Base-by-base conservation (phyloP, 2,888 invertebrate species). In the Tachystola acroxantha region DNA sequence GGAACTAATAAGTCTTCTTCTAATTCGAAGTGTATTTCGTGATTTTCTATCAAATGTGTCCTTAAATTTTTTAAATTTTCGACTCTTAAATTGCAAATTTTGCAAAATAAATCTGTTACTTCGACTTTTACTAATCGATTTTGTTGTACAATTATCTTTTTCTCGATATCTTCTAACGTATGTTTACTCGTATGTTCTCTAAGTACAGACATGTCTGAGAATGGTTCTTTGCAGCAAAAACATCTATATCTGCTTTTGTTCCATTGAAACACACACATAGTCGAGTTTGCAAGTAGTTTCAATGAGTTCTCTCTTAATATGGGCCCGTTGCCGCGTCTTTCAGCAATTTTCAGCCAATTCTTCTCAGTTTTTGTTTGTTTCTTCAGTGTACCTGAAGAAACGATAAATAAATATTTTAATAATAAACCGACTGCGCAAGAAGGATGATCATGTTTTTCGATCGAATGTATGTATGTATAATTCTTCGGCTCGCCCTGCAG, bases 281-380 rank as follows among this genome's bases (percentile, higher is more conserved):
- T 79, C 0, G 82, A 82, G 39, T 79, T 70, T 0, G 59, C 62
- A 0, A 86, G 53, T 0, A 86, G 91, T 65, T 93, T 93, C 1
- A 85, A 37, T 0, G 85, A 75, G 42, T 77, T 79, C 10, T 75
- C 68, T 11, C 84, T 43, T 0, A 80, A 39, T 9, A 76, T 46
- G 0, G 73, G 71, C 0, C 69, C 75, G 12, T 53, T 56, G 9
- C 77, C 75, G 0, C 84, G 71, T 0, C 66, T 43, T 3, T 75
- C 75, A 0, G 49, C 37, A 19, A 71, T 57, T 50, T 65, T 76
- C 0, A 42, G 30, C 66, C 64, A 65, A 22, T 67, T 27, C 9
- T 22, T 26, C 10, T 30, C 11, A 10, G 13, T 9, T 30, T 30
- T 29, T 1, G 12, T 11, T n/a, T 24, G 7, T 11, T 10, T 27